Evolutionary conservation across 2,888 invertebrate genomes (phyloP).

Genomic region (Elegia similella): DNA sequence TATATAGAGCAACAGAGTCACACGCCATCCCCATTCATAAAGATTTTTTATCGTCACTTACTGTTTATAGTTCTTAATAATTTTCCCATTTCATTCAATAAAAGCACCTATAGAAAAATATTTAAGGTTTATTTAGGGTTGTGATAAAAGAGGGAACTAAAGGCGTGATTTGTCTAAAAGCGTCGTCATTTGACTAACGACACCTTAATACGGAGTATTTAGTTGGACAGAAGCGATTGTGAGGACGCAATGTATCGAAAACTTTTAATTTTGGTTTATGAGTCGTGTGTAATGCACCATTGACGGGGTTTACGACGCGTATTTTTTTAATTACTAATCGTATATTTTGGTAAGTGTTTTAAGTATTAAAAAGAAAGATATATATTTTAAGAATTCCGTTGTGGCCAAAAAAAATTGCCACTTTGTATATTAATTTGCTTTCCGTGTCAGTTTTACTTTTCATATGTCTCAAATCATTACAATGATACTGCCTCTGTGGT

Average conservation of each 20-base stretch:
- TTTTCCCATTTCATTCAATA: conserved; percentile 18
- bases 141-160: conserved; percentile 17
- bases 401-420: no score
- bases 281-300: conserved; percentile 58
- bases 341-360: neutral
- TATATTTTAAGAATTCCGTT: no score
- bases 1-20: conserved; percentile 61
- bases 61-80: conserved; percentile 25
- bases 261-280: conserved; percentile 81
- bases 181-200: conserved; percentile 73
- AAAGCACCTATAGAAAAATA: conserved; percentile 15
- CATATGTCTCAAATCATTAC: no score
- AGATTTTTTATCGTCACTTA: conserved; percentile 53
- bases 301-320: conserved; percentile 15
- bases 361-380: no score
- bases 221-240: conserved; percentile 70
- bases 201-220: conserved; percentile 77
- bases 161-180: conserved; percentile 33
- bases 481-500: no score
- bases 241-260: conserved; percentile 74
- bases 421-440: no score
- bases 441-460: no score
- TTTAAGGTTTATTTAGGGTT: conserved; percentile 30
- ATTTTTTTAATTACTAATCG: conserved; percentile 5
- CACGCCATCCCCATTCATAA: conserved; percentile 69